Evolutionary conservation across 2,797 vertebrate species (phyloP), one percentile per base, ranked within the genome.

Genomic region (Sciurus vulgaris): DNA sequence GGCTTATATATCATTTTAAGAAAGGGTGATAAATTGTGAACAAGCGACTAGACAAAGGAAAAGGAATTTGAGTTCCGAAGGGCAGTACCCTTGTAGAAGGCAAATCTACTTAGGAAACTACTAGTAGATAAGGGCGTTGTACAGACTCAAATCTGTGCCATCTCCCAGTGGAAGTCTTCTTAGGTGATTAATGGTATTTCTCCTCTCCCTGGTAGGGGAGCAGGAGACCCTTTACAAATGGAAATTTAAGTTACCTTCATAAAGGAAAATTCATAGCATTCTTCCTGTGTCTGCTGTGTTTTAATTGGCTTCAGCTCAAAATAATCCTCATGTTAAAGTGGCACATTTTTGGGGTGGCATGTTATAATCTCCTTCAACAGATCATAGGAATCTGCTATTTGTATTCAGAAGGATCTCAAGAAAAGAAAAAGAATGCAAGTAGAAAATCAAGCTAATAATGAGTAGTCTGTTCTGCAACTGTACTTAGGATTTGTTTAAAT

Each of bases 361-460:
- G 28, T 86, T 77, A 47, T n/a, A 59, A 67, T 41, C 14, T 24
- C 26, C 20, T 84, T n/a, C 10, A 54, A 86, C 76, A 91, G 38
- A 74, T 76, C 35, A 65, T 61, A 49, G 51, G 38, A 69, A 51
- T 38, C 56, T 73, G 26, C 74, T 35, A 41, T 47, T 82, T 82
- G 76, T 76, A 81, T 35, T 95, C 7, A 49, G 49, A 77, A 20
- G 61, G 22, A 76, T 30, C 69, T 82, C 18, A 33, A 83, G 49
- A 88, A 33, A 89, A 91, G n/a, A 35, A 82, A 87, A 91, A 78
- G 77, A 91, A 91, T 69, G 24, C 26, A 91, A 73, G 54, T n/a
- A 61, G 38, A 67, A 15, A 89, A 59, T 82, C 5, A 41, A 38
- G 22, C 6, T 54, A 51, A 56, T 18, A 81, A 76, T 77, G 74